Evolutionary conservation across 2,888 invertebrate species (phyloP).

Genomic region (Eurytoma adleriae): DNA sequence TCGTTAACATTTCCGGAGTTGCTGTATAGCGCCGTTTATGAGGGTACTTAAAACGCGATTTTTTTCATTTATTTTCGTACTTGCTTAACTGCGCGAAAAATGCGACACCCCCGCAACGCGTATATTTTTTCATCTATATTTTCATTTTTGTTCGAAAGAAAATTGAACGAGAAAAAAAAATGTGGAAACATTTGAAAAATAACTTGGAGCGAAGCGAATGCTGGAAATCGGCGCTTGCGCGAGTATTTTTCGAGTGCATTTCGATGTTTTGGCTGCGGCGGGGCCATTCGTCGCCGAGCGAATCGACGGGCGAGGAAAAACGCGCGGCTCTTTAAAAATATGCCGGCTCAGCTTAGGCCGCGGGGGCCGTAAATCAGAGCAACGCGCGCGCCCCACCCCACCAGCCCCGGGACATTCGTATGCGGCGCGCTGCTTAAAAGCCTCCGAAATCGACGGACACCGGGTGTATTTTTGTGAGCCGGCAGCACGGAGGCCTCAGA

Average conservation of each 20-base stretch:
- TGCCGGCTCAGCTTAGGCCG: conserved; percentile 52
- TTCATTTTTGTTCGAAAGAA: no score
- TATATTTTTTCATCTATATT: no score
- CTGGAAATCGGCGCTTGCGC: neutral
- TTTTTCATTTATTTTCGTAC: no score
- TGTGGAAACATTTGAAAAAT: no score
- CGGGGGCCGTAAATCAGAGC: conserved; percentile 44
- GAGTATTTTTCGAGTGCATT: conserved; percentile 52
- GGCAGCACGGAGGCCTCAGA: neutral
- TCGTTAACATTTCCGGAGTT: no score
- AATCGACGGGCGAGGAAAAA: conserved; percentile 31
- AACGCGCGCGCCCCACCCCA: neutral
- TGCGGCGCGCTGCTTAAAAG: conserved; percentile 28
- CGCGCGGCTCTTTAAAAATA: conserved; percentile 52
- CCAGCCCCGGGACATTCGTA: conserved; percentile 24
- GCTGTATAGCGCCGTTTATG: no score
- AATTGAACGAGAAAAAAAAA: no score
- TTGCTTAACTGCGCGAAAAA: no score
- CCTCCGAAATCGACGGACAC: conserved; percentile 25
- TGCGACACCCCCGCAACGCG: no score
- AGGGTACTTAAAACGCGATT: no score
- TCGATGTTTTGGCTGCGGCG: conserved; percentile 50
- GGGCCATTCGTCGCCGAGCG: conserved; percentile 31
- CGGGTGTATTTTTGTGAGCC: conserved; percentile 35
- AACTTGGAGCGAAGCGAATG: no score